Base-by-base conservation (phyloP, 2,888 invertebrate genomes). In the Catocala sponsa region DNA sequence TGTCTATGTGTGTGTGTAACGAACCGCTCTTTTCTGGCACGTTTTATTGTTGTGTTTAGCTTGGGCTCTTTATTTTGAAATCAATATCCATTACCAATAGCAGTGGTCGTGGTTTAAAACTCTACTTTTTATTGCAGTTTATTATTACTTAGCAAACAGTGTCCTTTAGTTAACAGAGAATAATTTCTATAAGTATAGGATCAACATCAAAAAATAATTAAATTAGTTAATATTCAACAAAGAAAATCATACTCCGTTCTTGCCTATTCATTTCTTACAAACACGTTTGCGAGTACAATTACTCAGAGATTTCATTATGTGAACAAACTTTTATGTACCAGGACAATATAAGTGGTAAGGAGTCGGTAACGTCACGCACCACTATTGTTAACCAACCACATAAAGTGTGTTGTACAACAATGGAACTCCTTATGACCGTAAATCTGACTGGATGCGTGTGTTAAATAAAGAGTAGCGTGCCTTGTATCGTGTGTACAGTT, bases 401-500 rank as follows among this genome's bases (percentile, higher is more conserved):
- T 68, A 72, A 74, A 70, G 70, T 68, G 68, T 50, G 64, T 68
- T 66, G 57, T 59, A 75, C 74, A 77, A 82, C 81, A 81, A 82
- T 80, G 74, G 76, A 73, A 76, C 65, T 79, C 76, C 76, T 78
- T 76, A 67, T 60, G 64, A 59, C 47, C 74, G 76, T 85, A 86
- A 84, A 85, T 85, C 84, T 77, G 77, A 78, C 79, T 78, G 75
- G 79, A 78, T 81, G 78, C 78, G 81, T 78, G 79, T 70, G 75
- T 82, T 85, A 84, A 85, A 84, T 82, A 84, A 84, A 83, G 84
- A 82, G 81, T 78, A 84, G 80, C 80, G 76, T 71, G 77, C 76
- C 83, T 83, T 82, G 82, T 81, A 82, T 74, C 74, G 79, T 83
- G 81, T 81, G 84, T 85, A 84, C 81, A 81, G 81, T 83, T 84